Base-by-base conservation (phyloP, 2,113 vertebrate species). In the Typhlomys cinereus region DNA sequence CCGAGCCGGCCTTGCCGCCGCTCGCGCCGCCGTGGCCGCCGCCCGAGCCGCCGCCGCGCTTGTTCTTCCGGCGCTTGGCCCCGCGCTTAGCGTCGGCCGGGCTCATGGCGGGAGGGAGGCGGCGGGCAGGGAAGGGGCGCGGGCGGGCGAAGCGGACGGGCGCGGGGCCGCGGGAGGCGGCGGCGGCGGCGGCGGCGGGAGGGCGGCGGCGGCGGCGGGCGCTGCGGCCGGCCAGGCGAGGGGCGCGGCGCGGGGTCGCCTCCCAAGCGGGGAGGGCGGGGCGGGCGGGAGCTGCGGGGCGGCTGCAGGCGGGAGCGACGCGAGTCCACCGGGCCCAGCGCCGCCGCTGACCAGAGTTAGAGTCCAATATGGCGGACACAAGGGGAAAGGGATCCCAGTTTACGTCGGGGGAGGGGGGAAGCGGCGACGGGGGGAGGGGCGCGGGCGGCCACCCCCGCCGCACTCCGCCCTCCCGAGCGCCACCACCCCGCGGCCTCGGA, bases 11-110 rank as follows among this genome's bases (percentile, higher is more conserved):
- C 98, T 98, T 98, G 97, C 98, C 97, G 96, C 98, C 97, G 92
- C 98, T 98, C 92, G 98, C 98, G 98, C 98, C 98, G 97, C 98
- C 96, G 96, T 96, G 93, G 86, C 98, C 98, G 93, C 98, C 98
- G 94, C 98, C 98, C 94, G 98, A 98, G 97, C 98, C 98, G 91
- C 97, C 97, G 89, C 97, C 85, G 97, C 99, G 98, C 98, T 99
- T 99, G 98, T 99, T 99, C 99, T 99, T 99, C 98, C 99, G 99
- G 97, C 99, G 99, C 97, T 99, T 99, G 97, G 99, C 99, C 97
- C 99, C 99, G 96, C 99, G 98, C 97, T 99, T 99, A 97, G 99
- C 99, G 98, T 99, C 99, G 98, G 99, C 99, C 89, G 99, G 99
- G 97, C 99, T 99, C 99, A 99, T 99, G 97, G 96, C 98, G 98